Evolutionary conservation across 2,888 invertebrate species (phyloP).

Genomic region (Mongoloraphidia duomilia): DNA sequence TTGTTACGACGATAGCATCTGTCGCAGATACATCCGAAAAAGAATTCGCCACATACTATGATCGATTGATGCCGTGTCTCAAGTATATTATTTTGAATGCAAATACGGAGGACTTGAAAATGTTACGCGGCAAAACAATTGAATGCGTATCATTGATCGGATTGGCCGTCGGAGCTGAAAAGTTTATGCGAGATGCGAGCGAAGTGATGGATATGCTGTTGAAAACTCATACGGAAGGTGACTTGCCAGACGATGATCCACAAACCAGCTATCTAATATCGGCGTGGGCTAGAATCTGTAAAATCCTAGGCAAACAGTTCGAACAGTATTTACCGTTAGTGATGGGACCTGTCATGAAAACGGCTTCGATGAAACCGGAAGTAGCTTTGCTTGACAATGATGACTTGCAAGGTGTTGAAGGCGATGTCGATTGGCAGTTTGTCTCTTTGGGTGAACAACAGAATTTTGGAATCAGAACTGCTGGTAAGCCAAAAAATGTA

Average conservation of each 20-base stretch:
- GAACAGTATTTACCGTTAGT: constrained; percentile 85
- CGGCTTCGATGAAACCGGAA: constrained; percentile 87
- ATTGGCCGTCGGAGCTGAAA: constrained; percentile 64
- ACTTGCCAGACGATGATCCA: constrained; percentile 86
- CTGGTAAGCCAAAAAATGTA: constrained; percentile 36
- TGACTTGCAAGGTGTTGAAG: constrained; percentile 68
- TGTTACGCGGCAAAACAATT: constrained; percentile 94
- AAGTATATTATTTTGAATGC: constrained; percentile 96
- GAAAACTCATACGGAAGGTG: constrained; percentile 73
- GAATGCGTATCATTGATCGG: constrained; percentile 98
- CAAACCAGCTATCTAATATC: constrained; percentile 96
- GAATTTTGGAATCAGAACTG: constrained; percentile 87
- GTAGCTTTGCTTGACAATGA: constrained; percentile 80
- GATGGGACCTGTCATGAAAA: constrained; percentile 88
- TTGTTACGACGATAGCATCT: constrained; percentile 96
- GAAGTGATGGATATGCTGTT: constrained; percentile 92
- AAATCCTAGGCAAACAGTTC: constrained; percentile 62
- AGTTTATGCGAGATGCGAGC: constrained; percentile 81
- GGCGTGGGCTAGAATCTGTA: constrained; percentile 98
- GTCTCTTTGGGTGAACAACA: constrained; percentile 88
- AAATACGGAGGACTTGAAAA: constrained; percentile 69
- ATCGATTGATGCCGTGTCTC: constrained; percentile 82
- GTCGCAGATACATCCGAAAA: constrained; percentile 97
- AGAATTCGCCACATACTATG: constrained; percentile 89
- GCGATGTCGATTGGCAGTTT: constrained; percentile 87